Evolutionary conservation across 2,113 vertebrate genomes (phyloP).

Genomic region (Gasterosteus aculeatus): DNA sequence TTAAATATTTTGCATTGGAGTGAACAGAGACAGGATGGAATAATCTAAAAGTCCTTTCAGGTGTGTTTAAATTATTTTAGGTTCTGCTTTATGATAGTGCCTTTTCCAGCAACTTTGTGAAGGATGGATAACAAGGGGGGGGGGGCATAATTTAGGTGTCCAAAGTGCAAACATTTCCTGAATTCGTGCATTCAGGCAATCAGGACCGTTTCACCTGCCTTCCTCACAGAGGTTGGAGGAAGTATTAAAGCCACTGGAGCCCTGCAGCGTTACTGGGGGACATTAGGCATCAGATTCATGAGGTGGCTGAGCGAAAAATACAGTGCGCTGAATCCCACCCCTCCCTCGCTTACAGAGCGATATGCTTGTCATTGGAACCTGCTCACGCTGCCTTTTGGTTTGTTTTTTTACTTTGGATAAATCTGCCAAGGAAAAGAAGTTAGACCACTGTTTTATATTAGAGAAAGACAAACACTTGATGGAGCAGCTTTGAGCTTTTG

Average conservation of each 20-base stretch:
- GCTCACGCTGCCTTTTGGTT: slow-evolving; percentile 44
- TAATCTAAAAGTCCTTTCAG: not conserved
- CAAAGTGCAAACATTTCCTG: not conserved
- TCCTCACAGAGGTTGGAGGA: slow-evolving; percentile 35
- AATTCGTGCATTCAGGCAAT: slow-evolving; percentile 30
- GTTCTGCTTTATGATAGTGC: not conserved
- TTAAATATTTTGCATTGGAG: not conserved
- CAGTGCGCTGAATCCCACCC: slow-evolving; percentile 73
- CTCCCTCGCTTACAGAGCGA: slow-evolving; percentile 59
- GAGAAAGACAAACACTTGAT: slow-evolving; percentile 2
- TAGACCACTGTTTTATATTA: slow-evolving; percentile 7
- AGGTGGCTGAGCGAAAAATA: slow-evolving; percentile 73
- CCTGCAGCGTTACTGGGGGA: slow-evolving; percentile 50
- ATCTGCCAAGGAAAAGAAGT: not conserved
- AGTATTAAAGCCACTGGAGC: slow-evolving; percentile 63
- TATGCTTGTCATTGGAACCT: slow-evolving; percentile 62
- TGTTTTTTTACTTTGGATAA: not conserved
- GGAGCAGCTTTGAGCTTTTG: slow-evolving; percentile 20
- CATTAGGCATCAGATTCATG: slow-evolving; percentile 77
- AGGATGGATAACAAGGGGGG: not conserved
- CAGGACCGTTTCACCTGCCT: slow-evolving; percentile 38
- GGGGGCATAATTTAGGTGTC: slow-evolving; percentile 14
- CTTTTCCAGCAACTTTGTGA: not conserved
- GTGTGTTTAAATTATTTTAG: not conserved
- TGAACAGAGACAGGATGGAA: not conserved